Percentiles rank a stretch among this genome's conserved stretches.
Conservation (phyloP, 1,140 invertebrate species). For the Pinna nobilis region DNA sequence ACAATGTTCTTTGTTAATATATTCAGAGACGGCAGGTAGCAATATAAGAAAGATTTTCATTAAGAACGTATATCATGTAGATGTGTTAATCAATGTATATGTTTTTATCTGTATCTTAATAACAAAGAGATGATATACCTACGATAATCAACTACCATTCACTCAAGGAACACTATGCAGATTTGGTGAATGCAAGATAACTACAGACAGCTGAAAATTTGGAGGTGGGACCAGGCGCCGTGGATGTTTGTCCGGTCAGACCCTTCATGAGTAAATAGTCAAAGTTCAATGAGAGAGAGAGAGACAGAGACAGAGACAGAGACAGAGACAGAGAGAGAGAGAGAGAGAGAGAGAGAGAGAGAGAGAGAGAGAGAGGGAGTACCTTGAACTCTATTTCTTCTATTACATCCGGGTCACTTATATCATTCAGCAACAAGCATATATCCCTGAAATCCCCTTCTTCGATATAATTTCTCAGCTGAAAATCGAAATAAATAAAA, state of each 20-base stretch:
- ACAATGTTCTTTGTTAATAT: too few relatives aligned
- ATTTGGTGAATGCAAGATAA: neutral
- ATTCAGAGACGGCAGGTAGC: too few relatives aligned
- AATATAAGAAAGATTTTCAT: too few relatives aligned
- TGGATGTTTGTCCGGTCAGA: neutral
- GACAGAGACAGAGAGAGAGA: constrained; percentile 11
- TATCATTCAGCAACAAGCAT: neutral
- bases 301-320: neutral
- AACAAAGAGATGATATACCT: too few relatives aligned
- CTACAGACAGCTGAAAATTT: neutral
- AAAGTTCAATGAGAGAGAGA: neutral
- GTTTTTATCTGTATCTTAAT: too few relatives aligned
- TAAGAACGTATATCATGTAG: too few relatives aligned
- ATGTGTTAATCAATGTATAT: too few relatives aligned
- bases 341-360: constrained; percentile 15
- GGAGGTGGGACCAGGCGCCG: neutral
- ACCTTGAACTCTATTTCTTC: neutral
- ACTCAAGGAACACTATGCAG: too few relatives aligned
- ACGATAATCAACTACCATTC: too few relatives aligned
- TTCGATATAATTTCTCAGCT: constrained; percentile 22
- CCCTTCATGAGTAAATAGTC: neutral
- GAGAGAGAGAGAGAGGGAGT: constrained; percentile 9
- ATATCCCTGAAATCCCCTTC: constrained; percentile 22
- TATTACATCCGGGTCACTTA: neutral
- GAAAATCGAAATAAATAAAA: too few relatives aligned